A percentile compares a stretch with the other conserved stretches of the same genome.
phyloP scores from a whole-genome alignment of 2,888 invertebrate genomes.

The Volucella zonaria region DNA sequence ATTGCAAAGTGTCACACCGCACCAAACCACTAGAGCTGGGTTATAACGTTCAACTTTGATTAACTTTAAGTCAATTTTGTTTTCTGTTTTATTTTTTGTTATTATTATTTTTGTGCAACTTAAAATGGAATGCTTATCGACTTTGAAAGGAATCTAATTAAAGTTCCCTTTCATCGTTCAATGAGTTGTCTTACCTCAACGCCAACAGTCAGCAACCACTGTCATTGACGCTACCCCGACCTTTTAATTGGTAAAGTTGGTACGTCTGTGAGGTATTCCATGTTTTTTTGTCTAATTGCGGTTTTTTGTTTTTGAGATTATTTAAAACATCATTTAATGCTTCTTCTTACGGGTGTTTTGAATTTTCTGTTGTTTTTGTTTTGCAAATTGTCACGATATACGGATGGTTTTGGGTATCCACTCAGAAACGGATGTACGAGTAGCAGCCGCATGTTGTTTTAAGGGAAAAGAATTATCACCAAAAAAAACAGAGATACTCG shows the following conservation, averaged over 20 bases:
- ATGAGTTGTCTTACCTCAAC: background rate
- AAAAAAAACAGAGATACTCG: too few species aligned
- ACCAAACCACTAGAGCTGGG: background rate
- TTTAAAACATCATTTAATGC: background rate
- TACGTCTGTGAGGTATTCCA: background rate
- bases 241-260: constrained; percentile 39
- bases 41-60: constrained; percentile 30
- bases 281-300: background rate
- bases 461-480: too few species aligned
- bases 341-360: background rate
- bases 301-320: background rate
- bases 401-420: too few species aligned
- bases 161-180: constrained; percentile 25
- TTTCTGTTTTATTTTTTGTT: background rate
- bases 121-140: constrained; percentile 15
- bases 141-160: constrained; percentile 46
- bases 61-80: constrained; percentile 42
- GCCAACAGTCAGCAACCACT: constrained; percentile 4
- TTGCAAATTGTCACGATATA: too few species aligned
- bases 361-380: background rate
- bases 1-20: background rate
- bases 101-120: too few species aligned
- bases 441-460: too few species aligned
- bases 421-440: too few species aligned
- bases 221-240: background rate